These are phyloP conservation scores for Bellardia pandia DNA, from an alignment of 2,888 invertebrate species.

Conservation along the genomic window DNA sequence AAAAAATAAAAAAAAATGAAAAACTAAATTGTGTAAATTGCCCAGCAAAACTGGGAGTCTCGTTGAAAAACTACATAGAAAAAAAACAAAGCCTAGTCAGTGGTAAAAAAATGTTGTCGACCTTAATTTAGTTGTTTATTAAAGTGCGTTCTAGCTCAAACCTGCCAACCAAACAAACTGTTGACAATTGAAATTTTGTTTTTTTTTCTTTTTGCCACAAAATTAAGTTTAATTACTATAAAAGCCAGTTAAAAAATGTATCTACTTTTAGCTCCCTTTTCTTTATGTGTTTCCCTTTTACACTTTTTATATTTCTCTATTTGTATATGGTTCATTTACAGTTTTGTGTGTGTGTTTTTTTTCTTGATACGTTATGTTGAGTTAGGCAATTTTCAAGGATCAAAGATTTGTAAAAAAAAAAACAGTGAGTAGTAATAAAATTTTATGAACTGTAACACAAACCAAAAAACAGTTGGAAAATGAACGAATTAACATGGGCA, in stretches of 20 bases:
- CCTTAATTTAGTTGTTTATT: conserved; percentile 31
- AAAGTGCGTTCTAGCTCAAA: conserved; percentile 2
- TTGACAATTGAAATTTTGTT: not conserved
- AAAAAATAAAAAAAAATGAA: not conserved
- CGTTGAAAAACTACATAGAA: not conserved
- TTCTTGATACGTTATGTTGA: conserved; percentile 1
- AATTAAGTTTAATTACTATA: conserved; percentile 30
- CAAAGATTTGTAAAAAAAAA: conserved; percentile 36
- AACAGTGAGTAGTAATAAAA: conserved; percentile 20
- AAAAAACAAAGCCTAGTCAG: not conserved
- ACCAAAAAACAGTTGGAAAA: not conserved
- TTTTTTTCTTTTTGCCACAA: not conserved
- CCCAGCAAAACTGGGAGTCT: not conserved
- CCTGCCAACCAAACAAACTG: not conserved
- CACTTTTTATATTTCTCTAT: not conserved
- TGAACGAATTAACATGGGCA: not conserved
- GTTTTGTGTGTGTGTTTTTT: not conserved
- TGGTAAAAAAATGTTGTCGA: not conserved
- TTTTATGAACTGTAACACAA: conserved; percentile 20
- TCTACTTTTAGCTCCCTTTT: conserved; percentile 5
- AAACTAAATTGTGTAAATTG: conserved; percentile 1
- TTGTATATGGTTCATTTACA: conserved; percentile 7
- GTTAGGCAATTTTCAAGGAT: conserved; percentile 29
- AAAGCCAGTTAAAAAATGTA: not conserved
- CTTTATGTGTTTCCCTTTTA: not conserved